A percentile compares a stretch with the other conserved stretches of the same genome.
These are phyloP conservation scores for Phalacrocorax pelagicus DNA, from an alignment of 2,113 vertebrate genomes.

Conservation along the genomic window DNA sequence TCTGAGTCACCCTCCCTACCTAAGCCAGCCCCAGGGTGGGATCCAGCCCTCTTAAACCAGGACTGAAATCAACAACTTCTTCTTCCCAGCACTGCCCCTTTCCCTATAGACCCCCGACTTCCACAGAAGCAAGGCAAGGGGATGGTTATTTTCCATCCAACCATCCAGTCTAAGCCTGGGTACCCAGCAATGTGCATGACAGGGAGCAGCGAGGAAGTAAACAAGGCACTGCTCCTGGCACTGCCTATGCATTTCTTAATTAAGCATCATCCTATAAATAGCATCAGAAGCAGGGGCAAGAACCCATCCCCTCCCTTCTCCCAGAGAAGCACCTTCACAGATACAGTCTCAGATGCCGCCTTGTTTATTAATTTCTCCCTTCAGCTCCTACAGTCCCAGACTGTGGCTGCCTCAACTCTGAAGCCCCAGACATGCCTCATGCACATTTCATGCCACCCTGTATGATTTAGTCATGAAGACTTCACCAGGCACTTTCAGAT, in stretches of 20 bases:
- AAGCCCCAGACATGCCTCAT: not conserved
- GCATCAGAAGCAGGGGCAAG: not conserved
- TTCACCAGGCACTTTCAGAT: not conserved
- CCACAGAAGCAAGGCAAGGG: not conserved
- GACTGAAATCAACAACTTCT: not conserved
- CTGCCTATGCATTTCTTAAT: not conserved
- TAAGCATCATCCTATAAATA: not conserved
- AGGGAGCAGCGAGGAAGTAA: not conserved
- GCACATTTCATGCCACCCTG: not conserved
- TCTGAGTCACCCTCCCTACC: not conserved
- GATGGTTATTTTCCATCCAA: not conserved
- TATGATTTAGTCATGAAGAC: not conserved
- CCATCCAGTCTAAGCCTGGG: not conserved
- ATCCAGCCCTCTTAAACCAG: not conserved
- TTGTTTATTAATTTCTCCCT: not conserved
- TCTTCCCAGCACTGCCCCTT: not conserved
- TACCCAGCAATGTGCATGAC: not conserved
- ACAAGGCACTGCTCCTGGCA: not conserved
- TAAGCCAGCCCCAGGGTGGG: not conserved
- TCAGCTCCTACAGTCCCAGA: accelerated
- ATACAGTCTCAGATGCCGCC: not conserved
- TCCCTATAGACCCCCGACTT: not conserved
- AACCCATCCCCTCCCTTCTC: not conserved
- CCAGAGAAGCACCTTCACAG: not conserved
- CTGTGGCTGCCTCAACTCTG: not conserved